These are phyloP conservation scores for Oxystoma pomonae DNA, from an alignment of 2,888 invertebrate genomes.

Conservation along the genomic window DNA sequence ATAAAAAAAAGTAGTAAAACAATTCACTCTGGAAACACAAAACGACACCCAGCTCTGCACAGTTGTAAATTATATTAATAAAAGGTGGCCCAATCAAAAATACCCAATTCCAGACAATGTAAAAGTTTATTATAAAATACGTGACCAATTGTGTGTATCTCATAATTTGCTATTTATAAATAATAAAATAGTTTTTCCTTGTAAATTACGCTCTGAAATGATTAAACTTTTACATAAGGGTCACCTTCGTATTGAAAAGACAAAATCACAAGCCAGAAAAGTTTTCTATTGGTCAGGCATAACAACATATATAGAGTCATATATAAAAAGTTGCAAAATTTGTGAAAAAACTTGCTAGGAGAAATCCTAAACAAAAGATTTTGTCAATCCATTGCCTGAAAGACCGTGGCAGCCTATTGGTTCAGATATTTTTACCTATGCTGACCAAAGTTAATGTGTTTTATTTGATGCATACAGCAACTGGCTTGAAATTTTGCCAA, in stretches of 20 bases:
- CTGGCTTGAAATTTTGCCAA: conserved; percentile 25
- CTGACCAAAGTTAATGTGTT: conserved; percentile 20
- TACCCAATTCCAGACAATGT: conserved; percentile 14
- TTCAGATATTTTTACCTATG: conserved; percentile 17
- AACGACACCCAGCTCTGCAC: conserved; percentile 17
- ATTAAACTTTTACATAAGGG: not conserved
- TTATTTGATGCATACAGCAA: conserved; percentile 30
- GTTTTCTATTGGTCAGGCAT: conserved; percentile 7
- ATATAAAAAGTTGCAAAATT: too few relatives aligned
- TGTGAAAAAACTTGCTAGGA: conserved; percentile 11
- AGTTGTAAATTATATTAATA: conserved; percentile 16
- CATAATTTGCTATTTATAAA: conserved; percentile 15
- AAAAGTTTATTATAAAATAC: conserved; percentile 19
- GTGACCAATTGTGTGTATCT: conserved; percentile 18
- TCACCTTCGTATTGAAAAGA: conserved; percentile 9
- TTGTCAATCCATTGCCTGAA: conserved; percentile 9
- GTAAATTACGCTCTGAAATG: not conserved
- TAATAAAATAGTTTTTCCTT: conserved; percentile 3
- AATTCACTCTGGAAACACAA: conserved; percentile 22
- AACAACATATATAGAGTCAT: conserved; percentile 5
- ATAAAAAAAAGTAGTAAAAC: conserved; percentile 7
- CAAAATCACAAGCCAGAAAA: not conserved
- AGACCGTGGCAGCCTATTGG: conserved; percentile 18
- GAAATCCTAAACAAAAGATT: conserved; percentile 11
- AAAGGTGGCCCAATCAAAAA: conserved; percentile 22